Evolutionary conservation across 1,140 invertebrate species (phyloP), one percentile per base, ranked within the genome.

Genomic region (Helicoverpa zea): DNA sequence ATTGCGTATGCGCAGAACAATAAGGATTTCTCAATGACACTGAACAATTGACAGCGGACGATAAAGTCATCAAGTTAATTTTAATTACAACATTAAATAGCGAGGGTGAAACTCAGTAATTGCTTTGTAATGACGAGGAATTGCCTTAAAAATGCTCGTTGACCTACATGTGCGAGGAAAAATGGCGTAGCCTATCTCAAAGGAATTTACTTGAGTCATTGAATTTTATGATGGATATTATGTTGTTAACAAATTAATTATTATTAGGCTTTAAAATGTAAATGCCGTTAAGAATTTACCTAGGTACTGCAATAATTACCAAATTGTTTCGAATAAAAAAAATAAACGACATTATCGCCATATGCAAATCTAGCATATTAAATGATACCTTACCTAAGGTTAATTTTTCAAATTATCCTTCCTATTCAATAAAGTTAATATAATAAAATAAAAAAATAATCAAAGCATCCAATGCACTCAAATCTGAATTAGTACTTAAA

Each of bases 21-120:
- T 51, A 13, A 51, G 2, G 23, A 51, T 68, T 51, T 68, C n/a
- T 68, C 18, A 13, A 54, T 30, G 23, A 29, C 18, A 54, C 52
- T 14, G 16, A 14, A 68, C 64, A 49, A 59, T 70, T 30, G 63
- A 35, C 23, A 58, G 30, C 14, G 30, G 7, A 18, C 56, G 13
- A 72, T 80, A 43, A 79, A 72, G n/a, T 61, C 56, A 80, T 73
- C 68, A 73, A 47, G 54, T 51, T 75, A 58, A 74, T 58, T 74
- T 59, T 61, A 75, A 75, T 75, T 72, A 13, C 51, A 54, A 52
- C 43, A 68, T 68, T 68, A 72, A 43, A 30, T 18, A n/a, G 14
- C 12, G 13, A 51, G 14, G 2, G 18, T 14, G 66, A 3, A 70
- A 7, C 11, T 2, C 11, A 16, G 52, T 73, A 72, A 80, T 74